Base-by-base conservation (phyloP, 2,888 invertebrate species). In the Troilus luridus region DNA sequence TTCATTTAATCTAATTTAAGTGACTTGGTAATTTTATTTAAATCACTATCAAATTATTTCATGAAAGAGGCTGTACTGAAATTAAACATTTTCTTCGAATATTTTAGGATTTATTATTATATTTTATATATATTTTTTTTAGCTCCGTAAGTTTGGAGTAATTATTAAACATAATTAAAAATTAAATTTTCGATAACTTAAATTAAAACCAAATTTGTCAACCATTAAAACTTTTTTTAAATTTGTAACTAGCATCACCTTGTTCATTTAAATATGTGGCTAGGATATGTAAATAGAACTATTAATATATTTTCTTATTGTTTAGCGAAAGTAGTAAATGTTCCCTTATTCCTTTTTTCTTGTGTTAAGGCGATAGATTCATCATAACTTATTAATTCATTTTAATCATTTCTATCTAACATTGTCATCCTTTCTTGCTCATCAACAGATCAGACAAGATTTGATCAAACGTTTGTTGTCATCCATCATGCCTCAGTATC, bases 331-430 rank as follows among this genome's bases (percentile, higher is more conserved):
- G 21, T 85, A 85, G 81, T 21, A 58, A 56, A 41, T 58, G 85
- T 56, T 85, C 56, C 85, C 85, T 85, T 58, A 58, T 85, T n/a
- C 85, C 81, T 81, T 85, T 85, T 85, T 85, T 85, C 85, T 85
- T n/a, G n/a, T n/a, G 85, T 54, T n/a, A 56, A 85, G 85, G 85
- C 85, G 85, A 85, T 85, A 85, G 56, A 85, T 85, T 85, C 56
- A 85, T 85, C 11, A 56, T 7, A 85, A 0, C 85, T 85, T 85
- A 85, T 85, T 85, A 85, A 85, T 85, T 58, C 85, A 85, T 56
- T 85, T 85, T 81, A 77, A 81, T 81, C 81, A 81, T 81, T 81
- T 81, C 56, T 56, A 81, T 81, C 17, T 6, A 77, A 12, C 14
- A 0, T 67, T 67, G 41, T 41, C 6, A 67, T 14, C 24, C 17